Evolutionary conservation across 1,140 invertebrate genomes (phyloP).

Genomic region (Nixonia krombeini): DNA sequence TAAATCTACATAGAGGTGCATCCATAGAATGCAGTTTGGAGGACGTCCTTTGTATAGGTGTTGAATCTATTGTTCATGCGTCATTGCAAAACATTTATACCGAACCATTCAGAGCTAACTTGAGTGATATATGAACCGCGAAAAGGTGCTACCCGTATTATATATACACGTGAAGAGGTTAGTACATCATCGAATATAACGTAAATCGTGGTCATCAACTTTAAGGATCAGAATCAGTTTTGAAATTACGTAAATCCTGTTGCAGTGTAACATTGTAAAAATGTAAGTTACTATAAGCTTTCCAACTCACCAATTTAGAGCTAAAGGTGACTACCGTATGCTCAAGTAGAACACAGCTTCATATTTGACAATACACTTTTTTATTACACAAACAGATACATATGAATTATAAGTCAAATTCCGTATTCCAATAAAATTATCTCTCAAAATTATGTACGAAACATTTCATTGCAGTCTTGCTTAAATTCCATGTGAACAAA

Average conservation of each 20-base stretch:
- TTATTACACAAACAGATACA: no score
- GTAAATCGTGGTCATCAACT: constrained; percentile 10
- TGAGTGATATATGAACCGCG: constrained; percentile 30
- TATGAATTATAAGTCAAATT: no score
- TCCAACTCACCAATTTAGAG: no score
- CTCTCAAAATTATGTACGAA: no score
- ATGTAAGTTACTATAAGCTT: not conserved
- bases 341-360: no score
- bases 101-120: constrained; percentile 45
- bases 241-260: constrained; percentile 28
- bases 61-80: constrained; percentile 25
- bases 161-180: constrained; percentile 26
- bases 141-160: constrained; percentile 36
- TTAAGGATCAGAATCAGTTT: constrained; percentile 12
- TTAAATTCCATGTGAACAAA: no score
- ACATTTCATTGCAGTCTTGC: no score
- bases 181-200: constrained; percentile 17
- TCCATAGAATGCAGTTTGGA: constrained; percentile 13
- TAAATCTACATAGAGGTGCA: constrained; percentile 26
- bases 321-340: no score
- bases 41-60: constrained; percentile 15
- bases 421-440: no score
- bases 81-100: constrained; percentile 46
- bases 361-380: no score
- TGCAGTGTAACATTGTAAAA: not conserved